These are phyloP conservation scores for Heliothis virescens DNA, from an alignment of 1,140 invertebrate genomes.

Conservation along the genomic window DNA sequence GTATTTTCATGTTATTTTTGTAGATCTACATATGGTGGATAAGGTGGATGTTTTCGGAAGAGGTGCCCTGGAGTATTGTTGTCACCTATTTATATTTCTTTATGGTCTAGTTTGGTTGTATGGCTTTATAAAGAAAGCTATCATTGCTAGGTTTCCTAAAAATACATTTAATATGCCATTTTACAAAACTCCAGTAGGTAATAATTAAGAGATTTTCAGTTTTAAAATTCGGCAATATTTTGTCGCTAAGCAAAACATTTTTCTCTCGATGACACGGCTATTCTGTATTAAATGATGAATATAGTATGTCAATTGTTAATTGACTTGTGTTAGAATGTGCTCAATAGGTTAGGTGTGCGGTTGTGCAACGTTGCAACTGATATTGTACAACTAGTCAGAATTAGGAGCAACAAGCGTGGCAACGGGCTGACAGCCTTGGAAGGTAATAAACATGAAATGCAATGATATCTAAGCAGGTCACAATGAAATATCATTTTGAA, in stretches of 20 bases:
- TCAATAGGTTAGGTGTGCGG: slow-evolving; percentile 15
- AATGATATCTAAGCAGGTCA: no score
- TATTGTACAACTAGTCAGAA: slow-evolving; percentile 30
- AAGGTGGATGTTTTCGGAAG: no score
- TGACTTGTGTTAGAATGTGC: slow-evolving; percentile 28
- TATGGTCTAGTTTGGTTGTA: no score
- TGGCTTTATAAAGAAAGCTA: no score
- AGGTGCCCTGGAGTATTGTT: background rate
- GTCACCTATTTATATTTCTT: background rate
- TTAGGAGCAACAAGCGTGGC: slow-evolving; percentile 21
- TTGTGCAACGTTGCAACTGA: slow-evolving; percentile 28
- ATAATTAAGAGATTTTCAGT: background rate
- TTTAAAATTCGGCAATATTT: no score
- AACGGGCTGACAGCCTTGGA: background rate
- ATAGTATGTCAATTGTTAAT: slow-evolving; percentile 26
- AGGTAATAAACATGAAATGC: no score
- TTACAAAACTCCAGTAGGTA: background rate
- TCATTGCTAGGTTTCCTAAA: no score
- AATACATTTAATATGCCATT: no score
- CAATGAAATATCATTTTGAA: no score
- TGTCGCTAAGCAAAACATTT: background rate
- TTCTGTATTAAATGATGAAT: slow-evolving; percentile 12
- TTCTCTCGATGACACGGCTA: background rate
- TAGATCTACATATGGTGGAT: no score
- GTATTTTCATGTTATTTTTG: no score